phyloP scores from a whole-genome alignment of 2,797 vertebrate species.

The Malurus splendens region DNA sequence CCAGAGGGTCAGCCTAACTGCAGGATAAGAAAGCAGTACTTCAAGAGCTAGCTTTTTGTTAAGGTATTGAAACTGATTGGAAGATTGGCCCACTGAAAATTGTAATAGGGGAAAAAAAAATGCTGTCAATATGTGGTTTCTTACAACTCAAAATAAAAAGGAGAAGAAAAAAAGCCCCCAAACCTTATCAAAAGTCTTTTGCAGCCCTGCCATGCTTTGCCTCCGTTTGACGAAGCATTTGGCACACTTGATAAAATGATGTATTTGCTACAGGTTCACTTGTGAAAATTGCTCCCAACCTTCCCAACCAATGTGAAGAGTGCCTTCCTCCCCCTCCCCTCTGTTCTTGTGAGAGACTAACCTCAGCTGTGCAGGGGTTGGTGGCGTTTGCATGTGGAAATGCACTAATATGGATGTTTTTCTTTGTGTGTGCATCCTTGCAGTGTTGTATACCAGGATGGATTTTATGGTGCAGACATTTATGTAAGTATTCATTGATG shows the following conservation, averaged over 20 bases:
- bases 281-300: slow-evolving; percentile 56
- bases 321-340: slow-evolving; percentile 36
- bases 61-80: background rate
- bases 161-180: rapidly evolving
- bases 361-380: slow-evolving; percentile 68
- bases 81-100: background rate
- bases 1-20: background rate
- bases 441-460: slow-evolving; percentile 97
- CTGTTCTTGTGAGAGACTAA: slow-evolving; percentile 69
- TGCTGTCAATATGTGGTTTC: background rate
- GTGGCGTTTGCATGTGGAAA: slow-evolving; percentile 80
- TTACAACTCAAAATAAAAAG: background rate
- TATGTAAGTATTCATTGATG: slow-evolving; percentile 91
- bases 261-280: background rate
- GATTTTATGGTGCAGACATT: slow-evolving; percentile 98
- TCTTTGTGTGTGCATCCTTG: slow-evolving; percentile 85
- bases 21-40: background rate
- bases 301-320: slow-evolving; percentile 66
- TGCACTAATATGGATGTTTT: slow-evolving; percentile 87
- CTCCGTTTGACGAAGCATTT: background rate
- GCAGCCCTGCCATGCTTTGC: background rate
- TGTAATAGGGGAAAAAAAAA: background rate
- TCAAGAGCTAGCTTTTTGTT: background rate
- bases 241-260: background rate
- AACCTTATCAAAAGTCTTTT: background rate